These are phyloP conservation scores for Eupithecia centaureata DNA, from an alignment of 2,888 invertebrate species.

Conservation along the genomic window DNA sequence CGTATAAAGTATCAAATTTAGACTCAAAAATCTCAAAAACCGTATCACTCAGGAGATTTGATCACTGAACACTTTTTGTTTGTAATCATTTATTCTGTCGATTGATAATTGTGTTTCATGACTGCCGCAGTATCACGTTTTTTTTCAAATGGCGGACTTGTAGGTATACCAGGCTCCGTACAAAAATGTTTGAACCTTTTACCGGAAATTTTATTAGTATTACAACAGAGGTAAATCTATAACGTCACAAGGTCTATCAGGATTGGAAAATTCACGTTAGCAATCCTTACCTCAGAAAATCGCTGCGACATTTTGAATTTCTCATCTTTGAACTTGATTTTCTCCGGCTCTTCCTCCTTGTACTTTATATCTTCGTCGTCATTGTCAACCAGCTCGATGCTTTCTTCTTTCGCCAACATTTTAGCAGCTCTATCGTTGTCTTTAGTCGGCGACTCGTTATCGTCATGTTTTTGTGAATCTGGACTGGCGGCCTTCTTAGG, in stretches of 20 bases:
- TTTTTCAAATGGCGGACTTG: too few species aligned
- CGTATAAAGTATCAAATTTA: too few species aligned
- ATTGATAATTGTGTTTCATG: too few species aligned
- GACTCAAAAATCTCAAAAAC: too few species aligned
- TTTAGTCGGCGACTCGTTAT: conserved; percentile 61
- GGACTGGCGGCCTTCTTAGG: conserved; percentile 70
- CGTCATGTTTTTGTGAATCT: conserved; percentile 50
- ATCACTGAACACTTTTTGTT: too few species aligned
- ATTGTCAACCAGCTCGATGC: conserved; percentile 77
- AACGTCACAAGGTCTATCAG: conserved; percentile 19
- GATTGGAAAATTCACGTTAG: conserved; percentile 6
- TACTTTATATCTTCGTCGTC: conserved; percentile 77
- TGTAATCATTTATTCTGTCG: too few species aligned
- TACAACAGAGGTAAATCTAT: conserved; percentile 17
- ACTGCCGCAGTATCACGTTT: too few species aligned
- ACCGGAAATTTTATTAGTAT: background rate
- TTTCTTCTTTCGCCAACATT: conserved; percentile 71
- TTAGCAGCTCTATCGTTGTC: conserved; percentile 67
- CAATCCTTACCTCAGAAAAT: conserved; percentile 70
- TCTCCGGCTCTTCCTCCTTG: conserved; percentile 75
- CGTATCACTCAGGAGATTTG: too few species aligned
- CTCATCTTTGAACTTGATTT: conserved; percentile 70
- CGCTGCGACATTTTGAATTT: conserved; percentile 78
- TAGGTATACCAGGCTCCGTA: too few species aligned
- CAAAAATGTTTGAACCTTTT: too few species aligned